Base-by-base conservation (phyloP, 1,140 invertebrate genomes). In the Drosophila cardini region DNA sequence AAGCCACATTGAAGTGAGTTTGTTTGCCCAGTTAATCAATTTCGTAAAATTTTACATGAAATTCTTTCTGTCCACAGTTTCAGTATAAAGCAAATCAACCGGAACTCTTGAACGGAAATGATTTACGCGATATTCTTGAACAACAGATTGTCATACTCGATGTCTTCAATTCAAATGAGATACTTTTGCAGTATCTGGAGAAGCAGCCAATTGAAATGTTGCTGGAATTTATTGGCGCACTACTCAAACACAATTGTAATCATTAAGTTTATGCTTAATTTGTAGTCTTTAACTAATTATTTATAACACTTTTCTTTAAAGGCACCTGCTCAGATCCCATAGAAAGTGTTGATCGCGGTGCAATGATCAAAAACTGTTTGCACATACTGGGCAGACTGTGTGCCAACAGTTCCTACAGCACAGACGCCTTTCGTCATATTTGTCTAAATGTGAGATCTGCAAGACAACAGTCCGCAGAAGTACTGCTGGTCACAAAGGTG, bases 151-250 rank as follows among this genome's bases (percentile, higher is more conserved):
- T 36, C 8, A 50, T 79, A 1, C 56, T 91, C 16, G 73, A 87
- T 26, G 53, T 80, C 1, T 91, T 90, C 52, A 78, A 70, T 30
- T 76, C 70, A 0, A 78, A 76, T 68, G 16, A 5, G 4, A 62
- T 75, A 4, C 52, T 91, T 0, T 10, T 76, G 4, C 48, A 56
- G 4, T 91, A 85, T 60, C 30, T 91, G 18, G 90, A 91, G 3
- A 72, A 53, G 2, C 90, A 91, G 34, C 90, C 90, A 0, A 61
- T 91, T 9, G 86, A 91, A 43, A 86, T 90, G 78, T 48, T 90
- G 18, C 46, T 91, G 10, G 72, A 82, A 15, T 91, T 91, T 6
- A 57, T 82, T 46, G 83, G 71, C 40, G 21, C 40, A 11, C 45
- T 67, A 0, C 69, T 91, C 0, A 76, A 79, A 16, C 16, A 75